Percentiles rank a stretch among this genome's conserved stretches.
phyloP scores from a whole-genome alignment of 2,797 vertebrate genomes.

The Mormyrops boulengeri region DNA sequence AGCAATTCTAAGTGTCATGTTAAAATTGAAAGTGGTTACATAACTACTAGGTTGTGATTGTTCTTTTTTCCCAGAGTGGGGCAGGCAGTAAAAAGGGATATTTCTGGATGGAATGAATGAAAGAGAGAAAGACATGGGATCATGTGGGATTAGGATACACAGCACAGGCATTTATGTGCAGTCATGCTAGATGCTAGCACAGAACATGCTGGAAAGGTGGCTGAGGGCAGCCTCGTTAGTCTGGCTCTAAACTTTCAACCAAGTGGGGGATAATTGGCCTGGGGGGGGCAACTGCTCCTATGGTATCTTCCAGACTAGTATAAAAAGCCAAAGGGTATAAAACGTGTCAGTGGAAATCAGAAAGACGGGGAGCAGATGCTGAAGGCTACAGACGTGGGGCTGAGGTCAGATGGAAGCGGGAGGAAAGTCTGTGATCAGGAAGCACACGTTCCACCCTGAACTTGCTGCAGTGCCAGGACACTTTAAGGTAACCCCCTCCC shows the following conservation, averaged over 20 bases:
- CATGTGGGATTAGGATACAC: neutral
- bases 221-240: neutral
- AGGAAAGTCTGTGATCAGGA: neutral
- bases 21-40: neutral
- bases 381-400: neutral
- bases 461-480: too few relatives aligned
- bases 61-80: neutral
- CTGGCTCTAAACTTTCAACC: neutral
- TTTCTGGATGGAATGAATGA: conserved; percentile 12
- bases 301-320: conserved; percentile 11
- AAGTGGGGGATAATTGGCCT: neutral
- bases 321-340: neutral
- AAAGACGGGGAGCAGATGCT: neutral
- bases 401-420: neutral
- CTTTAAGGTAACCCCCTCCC: neutral
- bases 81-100: neutral
- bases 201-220: neutral
- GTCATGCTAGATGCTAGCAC: neutral
- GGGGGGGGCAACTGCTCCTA: neutral
- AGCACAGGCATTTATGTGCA: neutral
- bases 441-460: neutral
- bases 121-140: conserved; percentile 5
- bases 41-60: neutral
- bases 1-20: neutral
- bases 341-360: neutral